These are phyloP conservation scores for Halocynthia roretzi DNA, from an alignment of 23 tunicate genomes.

Conservation along the genomic window DNA sequence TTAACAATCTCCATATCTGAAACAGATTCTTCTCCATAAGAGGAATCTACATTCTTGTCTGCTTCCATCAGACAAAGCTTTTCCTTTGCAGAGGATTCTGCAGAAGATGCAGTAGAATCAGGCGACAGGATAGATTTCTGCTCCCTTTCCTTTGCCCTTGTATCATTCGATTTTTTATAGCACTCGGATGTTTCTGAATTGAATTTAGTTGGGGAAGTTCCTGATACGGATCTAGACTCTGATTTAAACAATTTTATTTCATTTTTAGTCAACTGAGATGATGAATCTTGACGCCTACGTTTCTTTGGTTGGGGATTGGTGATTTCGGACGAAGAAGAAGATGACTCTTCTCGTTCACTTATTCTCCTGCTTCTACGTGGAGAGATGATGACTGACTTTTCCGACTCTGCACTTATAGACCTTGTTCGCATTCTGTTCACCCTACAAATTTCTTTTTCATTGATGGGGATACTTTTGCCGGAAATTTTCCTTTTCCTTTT, in stretches of 20 bases:
- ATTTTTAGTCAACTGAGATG: too few species aligned
- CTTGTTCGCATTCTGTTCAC: too few species aligned
- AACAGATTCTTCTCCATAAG: not conserved
- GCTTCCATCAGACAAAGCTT: not conserved
- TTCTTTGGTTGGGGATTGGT: too few species aligned
- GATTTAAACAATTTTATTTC: too few species aligned
- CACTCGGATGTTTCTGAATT: not conserved
- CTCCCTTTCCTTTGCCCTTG: not conserved
- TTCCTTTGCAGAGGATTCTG: not conserved
- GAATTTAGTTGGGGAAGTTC: too few species aligned
- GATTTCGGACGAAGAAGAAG: conserved; percentile 1
- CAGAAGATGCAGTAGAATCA: not conserved
- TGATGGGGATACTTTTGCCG: too few species aligned
- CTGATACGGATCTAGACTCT: too few species aligned
- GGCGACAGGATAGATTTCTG: not conserved
- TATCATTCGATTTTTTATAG: not conserved
- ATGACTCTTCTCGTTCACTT: not conserved
- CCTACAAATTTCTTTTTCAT: not conserved
- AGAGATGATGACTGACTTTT: not conserved
- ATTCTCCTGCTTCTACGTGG: conserved; percentile 3
- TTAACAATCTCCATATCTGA: not conserved
- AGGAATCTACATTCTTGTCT: not conserved
- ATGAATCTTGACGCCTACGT: too few species aligned
- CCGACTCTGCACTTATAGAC: too few species aligned
- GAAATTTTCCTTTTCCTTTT: conserved; percentile 2